Percentiles rank a stretch among this genome's conserved stretches.
phyloP scores from a whole-genome alignment of 2,113 vertebrate species.

The Pangasianodon hypophthalmus region DNA sequence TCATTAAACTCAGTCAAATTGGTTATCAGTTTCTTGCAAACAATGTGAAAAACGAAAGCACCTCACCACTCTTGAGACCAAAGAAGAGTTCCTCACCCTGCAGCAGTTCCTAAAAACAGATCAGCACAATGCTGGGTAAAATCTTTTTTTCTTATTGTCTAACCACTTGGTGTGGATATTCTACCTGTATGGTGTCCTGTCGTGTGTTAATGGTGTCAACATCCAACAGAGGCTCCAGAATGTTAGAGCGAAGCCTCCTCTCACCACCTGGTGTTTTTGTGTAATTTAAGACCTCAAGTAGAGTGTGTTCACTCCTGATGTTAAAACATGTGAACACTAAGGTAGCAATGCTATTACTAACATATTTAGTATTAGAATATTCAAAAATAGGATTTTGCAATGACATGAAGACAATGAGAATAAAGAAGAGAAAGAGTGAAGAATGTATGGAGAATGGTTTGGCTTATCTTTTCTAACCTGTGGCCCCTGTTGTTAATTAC shows the following conservation, averaged over 20 bases:
- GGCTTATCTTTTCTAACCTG: slow-evolving; percentile 72
- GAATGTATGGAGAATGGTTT: not conserved
- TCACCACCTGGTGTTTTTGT: slow-evolving; percentile 92
- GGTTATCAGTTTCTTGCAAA: not conserved
- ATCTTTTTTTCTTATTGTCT: not conserved
- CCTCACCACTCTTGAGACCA: slow-evolving; percentile 84
- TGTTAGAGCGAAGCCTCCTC: slow-evolving; percentile 89
- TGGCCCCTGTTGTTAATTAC: slow-evolving; percentile 89
- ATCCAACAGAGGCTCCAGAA: slow-evolving; percentile 89
- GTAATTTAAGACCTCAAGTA: slow-evolving; percentile 91
- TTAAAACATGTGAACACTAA: slow-evolving; percentile 6
- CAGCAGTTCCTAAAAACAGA: slow-evolving; percentile 75
- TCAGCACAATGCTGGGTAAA: not conserved
- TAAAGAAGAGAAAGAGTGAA: not conserved
- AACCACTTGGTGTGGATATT: not conserved
- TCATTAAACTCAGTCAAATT: not conserved
- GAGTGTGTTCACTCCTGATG: slow-evolving; percentile 83
- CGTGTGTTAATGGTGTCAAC: slow-evolving; percentile 87
- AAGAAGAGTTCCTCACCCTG: slow-evolving; percentile 91
- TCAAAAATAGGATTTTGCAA: not conserved
- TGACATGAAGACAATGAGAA: not conserved
- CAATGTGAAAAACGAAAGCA: slow-evolving; percentile 15
- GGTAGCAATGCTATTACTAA: not conserved
- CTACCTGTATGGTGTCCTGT: slow-evolving; percentile 83
- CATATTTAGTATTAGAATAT: not conserved